Evolutionary conservation across 1,140 invertebrate genomes (phyloP).

Genomic region (Bombus balteatus): DNA sequence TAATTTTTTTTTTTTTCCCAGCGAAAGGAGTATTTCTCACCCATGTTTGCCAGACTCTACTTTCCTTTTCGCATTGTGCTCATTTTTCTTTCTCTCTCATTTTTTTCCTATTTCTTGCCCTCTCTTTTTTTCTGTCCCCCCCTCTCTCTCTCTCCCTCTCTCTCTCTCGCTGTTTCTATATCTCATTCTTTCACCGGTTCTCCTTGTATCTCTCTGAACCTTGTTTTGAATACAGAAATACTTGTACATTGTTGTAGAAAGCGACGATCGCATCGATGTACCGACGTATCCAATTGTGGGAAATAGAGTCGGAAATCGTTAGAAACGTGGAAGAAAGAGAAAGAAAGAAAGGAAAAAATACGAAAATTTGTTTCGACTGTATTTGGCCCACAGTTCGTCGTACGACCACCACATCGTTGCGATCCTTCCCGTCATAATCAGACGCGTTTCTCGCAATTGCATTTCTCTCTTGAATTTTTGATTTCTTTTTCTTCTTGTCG

Average conservation of each 20-base stretch:
- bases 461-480: slow-evolving; percentile 49
- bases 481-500: slow-evolving; percentile 60
- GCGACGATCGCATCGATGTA: slow-evolving; percentile 10
- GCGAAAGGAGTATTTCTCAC: slow-evolving; percentile 30
- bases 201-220: neutral
- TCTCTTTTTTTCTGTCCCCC: neutral
- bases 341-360: neutral
- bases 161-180: neutral
- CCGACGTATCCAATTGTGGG: neutral
- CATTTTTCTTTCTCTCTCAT: neutral
- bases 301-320: neutral
- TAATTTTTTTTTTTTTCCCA: neutral
- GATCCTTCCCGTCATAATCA: slow-evolving; percentile 15
- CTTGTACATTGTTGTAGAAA: slow-evolving; percentile 37
- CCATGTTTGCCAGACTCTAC: slow-evolving; percentile 28
- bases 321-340: neutral
- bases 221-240: slow-evolving; percentile 3
- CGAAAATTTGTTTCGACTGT: neutral
- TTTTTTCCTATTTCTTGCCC: neutral
- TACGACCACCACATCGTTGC: slow-evolving; percentile 24
- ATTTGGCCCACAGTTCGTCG: neutral
- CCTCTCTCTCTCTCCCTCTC: neutral
- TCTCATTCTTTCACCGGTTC: neutral
- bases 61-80: slow-evolving; percentile 27
- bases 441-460: slow-evolving; percentile 36